These are phyloP conservation scores for Drosophila tristis DNA, from an alignment of 1,140 invertebrate genomes.

Conservation along the genomic window DNA sequence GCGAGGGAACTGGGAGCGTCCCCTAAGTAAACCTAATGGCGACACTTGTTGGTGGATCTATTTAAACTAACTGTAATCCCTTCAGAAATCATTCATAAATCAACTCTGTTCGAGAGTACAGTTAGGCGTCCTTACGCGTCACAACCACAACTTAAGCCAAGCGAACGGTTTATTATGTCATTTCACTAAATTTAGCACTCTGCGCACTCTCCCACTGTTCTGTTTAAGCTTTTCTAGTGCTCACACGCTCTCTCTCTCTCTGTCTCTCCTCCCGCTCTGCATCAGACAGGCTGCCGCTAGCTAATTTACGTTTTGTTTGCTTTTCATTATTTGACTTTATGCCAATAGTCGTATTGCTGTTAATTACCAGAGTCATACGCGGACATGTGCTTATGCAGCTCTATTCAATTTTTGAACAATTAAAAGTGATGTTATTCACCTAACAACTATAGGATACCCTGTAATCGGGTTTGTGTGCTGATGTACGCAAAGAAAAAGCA, in stretches of 20 bases:
- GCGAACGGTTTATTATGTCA: constrained; percentile 74
- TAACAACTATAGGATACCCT: too few relatives aligned
- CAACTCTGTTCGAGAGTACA: constrained; percentile 18
- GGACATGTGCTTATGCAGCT: constrained; percentile 8
- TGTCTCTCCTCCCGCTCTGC: constrained; percentile 3
- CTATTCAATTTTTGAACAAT: constrained; percentile 22
- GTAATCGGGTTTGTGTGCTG: too few relatives aligned
- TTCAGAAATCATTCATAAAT: constrained; percentile 31
- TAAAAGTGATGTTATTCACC: too few relatives aligned
- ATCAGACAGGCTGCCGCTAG: constrained; percentile 31
- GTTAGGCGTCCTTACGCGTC: constrained; percentile 15
- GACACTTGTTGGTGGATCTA: neutral
- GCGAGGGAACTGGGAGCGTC: neutral
- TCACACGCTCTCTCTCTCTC: too few relatives aligned
- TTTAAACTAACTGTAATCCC: constrained; percentile 8
- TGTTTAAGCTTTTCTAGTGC: constrained; percentile 29
- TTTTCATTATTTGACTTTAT: constrained; percentile 41
- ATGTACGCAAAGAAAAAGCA: too few relatives aligned
- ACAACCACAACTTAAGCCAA: constrained; percentile 58
- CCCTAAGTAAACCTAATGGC: neutral
- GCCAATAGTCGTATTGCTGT: constrained; percentile 29
- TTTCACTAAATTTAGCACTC: constrained; percentile 75
- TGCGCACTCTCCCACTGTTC: constrained; percentile 43
- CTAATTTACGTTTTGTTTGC: constrained; percentile 44
- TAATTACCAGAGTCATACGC: constrained; percentile 28